phyloP scores from a whole-genome alignment of 2,113 vertebrate species.

The Panthera tigris region DNA sequence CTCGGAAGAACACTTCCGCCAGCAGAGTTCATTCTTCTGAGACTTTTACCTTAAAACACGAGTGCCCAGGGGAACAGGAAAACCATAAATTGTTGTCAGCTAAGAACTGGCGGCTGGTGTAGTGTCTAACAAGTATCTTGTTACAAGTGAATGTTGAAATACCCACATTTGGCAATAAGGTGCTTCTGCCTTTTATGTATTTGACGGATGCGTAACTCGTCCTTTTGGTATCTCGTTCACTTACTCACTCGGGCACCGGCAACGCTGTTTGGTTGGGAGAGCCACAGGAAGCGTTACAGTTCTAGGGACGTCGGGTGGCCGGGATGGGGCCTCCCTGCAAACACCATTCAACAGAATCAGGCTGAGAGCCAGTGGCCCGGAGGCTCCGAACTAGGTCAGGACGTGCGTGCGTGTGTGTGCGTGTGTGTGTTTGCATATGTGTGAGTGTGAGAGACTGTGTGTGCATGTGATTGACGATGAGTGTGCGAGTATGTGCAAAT shows the following conservation, averaged over 20 bases:
- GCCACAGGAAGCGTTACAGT: background rate
- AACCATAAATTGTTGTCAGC: background rate
- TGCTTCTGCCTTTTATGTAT: background rate
- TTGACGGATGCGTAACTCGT: background rate
- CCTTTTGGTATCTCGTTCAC: too few relatives aligned
- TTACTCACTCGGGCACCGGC: background rate
- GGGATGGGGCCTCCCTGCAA: rapidly evolving
- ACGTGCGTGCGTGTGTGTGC: background rate
- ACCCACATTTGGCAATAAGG: background rate
- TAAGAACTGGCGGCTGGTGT: background rate
- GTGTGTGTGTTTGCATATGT: background rate
- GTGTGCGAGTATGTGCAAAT: too few relatives aligned
- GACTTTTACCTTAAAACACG: background rate
- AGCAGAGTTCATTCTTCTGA: background rate
- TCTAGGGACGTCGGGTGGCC: rapidly evolving
- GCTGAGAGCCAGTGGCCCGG: background rate
- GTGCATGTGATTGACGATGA: too few relatives aligned
- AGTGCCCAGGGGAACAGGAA: background rate
- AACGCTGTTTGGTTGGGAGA: background rate
- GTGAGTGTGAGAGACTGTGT: too few relatives aligned
- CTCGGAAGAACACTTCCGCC: background rate
- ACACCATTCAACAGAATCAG: rapidly evolving
- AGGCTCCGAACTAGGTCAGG: background rate
- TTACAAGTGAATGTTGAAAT: background rate
- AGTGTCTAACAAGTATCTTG: background rate